Evolutionary conservation across 2,888 invertebrate species (phyloP), one percentile per base, ranked within the genome.

Genomic region (Volucella inanis): DNA sequence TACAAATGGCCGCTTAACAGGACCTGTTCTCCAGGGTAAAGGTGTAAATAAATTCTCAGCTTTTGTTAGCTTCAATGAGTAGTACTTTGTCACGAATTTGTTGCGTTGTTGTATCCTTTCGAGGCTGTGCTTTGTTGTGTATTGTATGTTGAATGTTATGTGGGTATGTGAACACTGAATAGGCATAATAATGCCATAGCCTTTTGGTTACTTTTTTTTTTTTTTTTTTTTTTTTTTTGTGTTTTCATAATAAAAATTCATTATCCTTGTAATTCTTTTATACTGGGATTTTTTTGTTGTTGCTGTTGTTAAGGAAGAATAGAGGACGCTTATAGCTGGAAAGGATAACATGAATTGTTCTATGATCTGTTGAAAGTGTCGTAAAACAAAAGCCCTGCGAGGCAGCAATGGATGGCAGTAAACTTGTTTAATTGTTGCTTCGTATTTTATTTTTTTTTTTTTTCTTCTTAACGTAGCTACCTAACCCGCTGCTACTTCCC

Each of bases 281-380:
- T 75, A 41, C 54, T 14, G 47, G 22, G 61, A 74, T 65, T n/a
- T n/a, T n/a, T n/a, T n/a, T 55, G 49, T 52, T 45, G 47, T 38
- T 43, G 31, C 43, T 18, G 54, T 71, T 71, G 65, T 64, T 79
- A 65, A 71, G 71, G 49, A 47, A 50, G 54, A 85, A 67, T 65
- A 75, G 59, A 75, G 50, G 67, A 64, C 55, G 31, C 45, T 31
- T 31, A 31, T 31, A 31, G 31, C 31, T 31, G 10, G 41, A 59
- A 57, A 71, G 79, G 79, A 84, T 70, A 79, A 67, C 61, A 52
- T 75, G 84, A 80, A 76, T 76, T 76, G 71, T 85, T 81, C 67
- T 85, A 85, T 85, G 85, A 85, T 85, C 85, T 85, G 85, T 85
- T 85, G 76, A 85, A 85, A 85, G 76, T 85, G 81, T 81, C 80